phyloP scores from a whole-genome alignment of 2,888 invertebrate genomes.

The Latheticus oryzae region DNA sequence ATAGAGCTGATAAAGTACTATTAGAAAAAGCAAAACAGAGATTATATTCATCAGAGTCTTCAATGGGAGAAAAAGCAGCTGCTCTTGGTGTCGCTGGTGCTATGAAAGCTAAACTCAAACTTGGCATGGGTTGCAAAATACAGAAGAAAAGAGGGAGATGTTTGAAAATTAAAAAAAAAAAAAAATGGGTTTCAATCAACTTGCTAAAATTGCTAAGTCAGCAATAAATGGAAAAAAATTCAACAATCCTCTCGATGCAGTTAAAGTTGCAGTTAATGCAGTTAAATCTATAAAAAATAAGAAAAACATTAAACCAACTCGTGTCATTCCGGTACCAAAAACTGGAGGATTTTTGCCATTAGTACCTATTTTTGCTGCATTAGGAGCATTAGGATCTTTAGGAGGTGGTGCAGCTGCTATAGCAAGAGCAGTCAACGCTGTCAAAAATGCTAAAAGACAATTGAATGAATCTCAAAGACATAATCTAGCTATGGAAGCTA shows the following conservation, averaged over 20 bases:
- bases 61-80: slow-evolving; percentile 54
- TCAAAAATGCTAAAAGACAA: slow-evolving; percentile 54
- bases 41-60: slow-evolving; percentile 52
- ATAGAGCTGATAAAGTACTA: slow-evolving; percentile 58
- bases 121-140: slow-evolving; percentile 50
- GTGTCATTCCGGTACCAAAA: slow-evolving; percentile 56
- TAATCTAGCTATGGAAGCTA: slow-evolving; percentile 61
- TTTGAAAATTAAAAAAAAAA: background rate
- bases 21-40: slow-evolving; percentile 53
- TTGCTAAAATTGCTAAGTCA: slow-evolving; percentile 2
- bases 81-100: slow-evolving; percentile 50
- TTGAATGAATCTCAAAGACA: slow-evolving; percentile 56
- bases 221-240: slow-evolving; percentile 2
- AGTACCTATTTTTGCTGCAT: slow-evolving; percentile 54
- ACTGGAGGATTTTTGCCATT: slow-evolving; percentile 52
- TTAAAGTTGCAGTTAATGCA: slow-evolving; percentile 2
- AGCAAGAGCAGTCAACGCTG: slow-evolving; percentile 57
- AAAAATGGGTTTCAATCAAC: background rate
- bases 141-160: background rate
- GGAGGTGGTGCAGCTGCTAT: slow-evolving; percentile 59
- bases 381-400: slow-evolving; percentile 57
- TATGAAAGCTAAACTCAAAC: slow-evolving; percentile 56
- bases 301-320: background rate
- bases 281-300: slow-evolving; percentile 1
- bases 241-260: background rate